phyloP scores from a whole-genome alignment of 2,113 vertebrate species.

The Tragelaphus strepsiceros region DNA sequence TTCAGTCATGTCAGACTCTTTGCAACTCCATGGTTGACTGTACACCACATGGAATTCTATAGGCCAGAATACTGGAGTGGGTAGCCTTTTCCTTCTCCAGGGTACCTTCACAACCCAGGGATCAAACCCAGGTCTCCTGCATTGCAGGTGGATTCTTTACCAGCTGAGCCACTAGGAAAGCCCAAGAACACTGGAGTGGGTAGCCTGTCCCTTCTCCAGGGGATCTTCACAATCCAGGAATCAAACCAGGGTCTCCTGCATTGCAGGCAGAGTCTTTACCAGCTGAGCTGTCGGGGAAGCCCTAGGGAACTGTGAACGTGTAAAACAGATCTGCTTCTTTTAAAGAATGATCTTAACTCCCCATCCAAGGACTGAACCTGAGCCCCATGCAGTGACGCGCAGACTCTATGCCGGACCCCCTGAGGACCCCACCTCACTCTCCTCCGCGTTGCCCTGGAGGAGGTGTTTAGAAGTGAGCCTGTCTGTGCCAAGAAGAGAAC shows the following conservation, averaged over 20 bases:
- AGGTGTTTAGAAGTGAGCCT: not conserved
- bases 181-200: not conserved
- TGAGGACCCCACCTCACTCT: not conserved
- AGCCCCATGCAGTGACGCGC: accelerated
- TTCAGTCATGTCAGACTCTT: not conserved
- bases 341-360: not conserved
- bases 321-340: not conserved
- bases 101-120: not conserved
- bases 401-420: not conserved
- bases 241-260: accelerated
- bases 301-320: not conserved
- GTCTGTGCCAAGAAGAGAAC: not conserved
- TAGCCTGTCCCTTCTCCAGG: not conserved
- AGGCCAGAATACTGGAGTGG: not conserved
- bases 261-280: not conserved
- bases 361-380: not conserved
- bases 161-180: not conserved
- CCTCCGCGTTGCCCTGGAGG: not conserved
- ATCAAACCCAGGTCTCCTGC: not conserved
- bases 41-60: not conserved
- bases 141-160: not conserved
- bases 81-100: not conserved
- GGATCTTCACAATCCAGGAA: not conserved
- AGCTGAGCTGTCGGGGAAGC: not conserved
- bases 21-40: not conserved